These are phyloP conservation scores for Poecilia gillii DNA, from an alignment of 2,797 vertebrate species.

Conservation along the genomic window DNA sequence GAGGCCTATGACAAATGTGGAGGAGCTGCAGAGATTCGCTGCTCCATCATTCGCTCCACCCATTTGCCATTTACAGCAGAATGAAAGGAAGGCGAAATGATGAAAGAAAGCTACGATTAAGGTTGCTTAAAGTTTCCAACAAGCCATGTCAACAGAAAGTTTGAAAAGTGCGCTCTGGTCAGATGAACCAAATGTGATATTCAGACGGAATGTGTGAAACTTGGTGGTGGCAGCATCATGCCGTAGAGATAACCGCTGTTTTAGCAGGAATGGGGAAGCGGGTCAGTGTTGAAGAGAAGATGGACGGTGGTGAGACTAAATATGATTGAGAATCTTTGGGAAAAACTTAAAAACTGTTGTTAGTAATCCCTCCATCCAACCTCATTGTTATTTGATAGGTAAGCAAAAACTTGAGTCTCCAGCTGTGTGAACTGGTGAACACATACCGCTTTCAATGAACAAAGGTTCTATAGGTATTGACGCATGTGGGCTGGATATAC, in stretches of 20 bases:
- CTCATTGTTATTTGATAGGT: neutral
- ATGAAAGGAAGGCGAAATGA: neutral
- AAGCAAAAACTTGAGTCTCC: neutral
- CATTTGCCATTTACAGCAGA: neutral
- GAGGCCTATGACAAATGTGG: neutral
- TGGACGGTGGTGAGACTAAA: neutral
- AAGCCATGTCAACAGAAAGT: neutral
- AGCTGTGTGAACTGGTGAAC: neutral
- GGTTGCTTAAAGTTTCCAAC: neutral
- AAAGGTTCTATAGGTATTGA: neutral
- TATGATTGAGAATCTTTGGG: too few relatives aligned
- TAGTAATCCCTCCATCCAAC: neutral
- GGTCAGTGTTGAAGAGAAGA: neutral
- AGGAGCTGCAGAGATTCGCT: neutral
- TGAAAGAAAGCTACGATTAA: neutral
- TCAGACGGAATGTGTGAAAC: neutral
- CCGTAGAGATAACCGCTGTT: neutral
- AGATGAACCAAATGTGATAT: neutral
- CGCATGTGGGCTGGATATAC: neutral
- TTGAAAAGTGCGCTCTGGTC: neutral
- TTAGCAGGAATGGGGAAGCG: neutral
- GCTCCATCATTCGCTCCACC: neutral
- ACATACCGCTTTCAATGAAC: neutral
- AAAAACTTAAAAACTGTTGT: neutral
- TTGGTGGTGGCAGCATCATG: neutral